Base-by-base conservation (phyloP, 2,113 vertebrate genomes). In the Spilogale gracilis region DNA sequence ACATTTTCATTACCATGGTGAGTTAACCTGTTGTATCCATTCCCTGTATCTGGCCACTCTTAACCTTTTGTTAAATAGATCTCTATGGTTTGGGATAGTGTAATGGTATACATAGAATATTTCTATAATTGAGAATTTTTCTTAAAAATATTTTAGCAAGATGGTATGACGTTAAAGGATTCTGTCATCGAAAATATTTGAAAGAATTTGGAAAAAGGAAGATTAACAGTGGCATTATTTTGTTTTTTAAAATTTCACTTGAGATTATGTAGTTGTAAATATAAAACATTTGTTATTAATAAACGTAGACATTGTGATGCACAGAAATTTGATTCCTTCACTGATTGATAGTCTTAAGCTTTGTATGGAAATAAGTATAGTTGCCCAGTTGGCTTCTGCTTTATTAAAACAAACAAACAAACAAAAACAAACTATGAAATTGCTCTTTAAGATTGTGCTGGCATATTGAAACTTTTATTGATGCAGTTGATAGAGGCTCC, bases 291-390 rank as follows among this genome's bases (percentile, higher is more conserved):
- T 67, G 43, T 81, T 60, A 10, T 16, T 74, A 43, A 25, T 92
- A 69, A 94, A 86, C 48, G 61, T 67, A 43, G 38, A 61, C 38
- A 63, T 86, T 85, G 67, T 50, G 38, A 73, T 96, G 87, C 79
- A 63, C 6, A 95, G 58, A 60, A 82, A 88, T 78, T 54, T 50
- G 65, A 67, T 87, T 92, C 76, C 18, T 74, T 83, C n/a, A 6
- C 76, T 92, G 32, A 56, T 27, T 86, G 25, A 56, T 73, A 56
- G n/a, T 16, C 10, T 69, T 65, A 71, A 71, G 12, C 4, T 58
- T 11, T 92, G 0, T 65, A n/a, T 58, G 74, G 48, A 92, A 88
- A 84, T 85, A 45, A 79, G 69, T 73, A 78, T 13, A 85, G 23
- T 84, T 92, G 45, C 23, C 20, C 7, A 56, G 27, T 89, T 92